Evolutionary conservation across 2,888 invertebrate species (phyloP), one percentile per base, ranked within the genome.

Genomic region (Anagyrus pseudococci): DNA sequence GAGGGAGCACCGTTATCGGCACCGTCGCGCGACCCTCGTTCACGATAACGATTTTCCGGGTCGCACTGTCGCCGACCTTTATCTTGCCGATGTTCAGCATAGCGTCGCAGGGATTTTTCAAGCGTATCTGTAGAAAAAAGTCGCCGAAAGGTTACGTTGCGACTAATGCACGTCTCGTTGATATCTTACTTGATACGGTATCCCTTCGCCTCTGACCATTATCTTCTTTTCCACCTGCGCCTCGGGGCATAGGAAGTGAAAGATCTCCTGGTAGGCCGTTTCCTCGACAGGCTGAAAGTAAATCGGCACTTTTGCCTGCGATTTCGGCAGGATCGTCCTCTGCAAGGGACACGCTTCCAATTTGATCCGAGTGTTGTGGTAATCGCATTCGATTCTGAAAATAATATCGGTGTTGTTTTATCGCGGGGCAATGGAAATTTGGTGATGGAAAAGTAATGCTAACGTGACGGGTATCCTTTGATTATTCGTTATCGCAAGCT

Each of bases 1-100:
- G n/a, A n/a, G n/a, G n/a, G n/a, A n/a, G n/a, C n/a, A n/a, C n/a
- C n/a, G n/a, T 77, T 0, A 86, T 82, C n/a, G 83, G 82, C n/a
- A 88, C 82, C 2, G 83, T 72, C 43, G 84, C 83, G 70, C 83
- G 82, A 60, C 85, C 85, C 60, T 84, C 83, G 70, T 88, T 89
- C 71, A 85, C 80, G n/a, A 88, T 84, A 65, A 83, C 82, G 54
- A 88, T 83, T 58, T 82, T 82, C 56, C 84, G 84, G 17, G 82
- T 78, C 17, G 83, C 81, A 41, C 79, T 82, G 64, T 85, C 83
- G 0, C 86, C 86, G 0, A 86, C 80, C 20, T 72, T 54, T 1
- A 75, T 43, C 29, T 64, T 71, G 3, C 83, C 83, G 23, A 84
- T 74, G 69, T 83, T 75, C 29, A 84, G 68, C 20, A 77, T 74